Conservation (phyloP, 2,113 vertebrate genomes). For the Bos indicus region DNA sequence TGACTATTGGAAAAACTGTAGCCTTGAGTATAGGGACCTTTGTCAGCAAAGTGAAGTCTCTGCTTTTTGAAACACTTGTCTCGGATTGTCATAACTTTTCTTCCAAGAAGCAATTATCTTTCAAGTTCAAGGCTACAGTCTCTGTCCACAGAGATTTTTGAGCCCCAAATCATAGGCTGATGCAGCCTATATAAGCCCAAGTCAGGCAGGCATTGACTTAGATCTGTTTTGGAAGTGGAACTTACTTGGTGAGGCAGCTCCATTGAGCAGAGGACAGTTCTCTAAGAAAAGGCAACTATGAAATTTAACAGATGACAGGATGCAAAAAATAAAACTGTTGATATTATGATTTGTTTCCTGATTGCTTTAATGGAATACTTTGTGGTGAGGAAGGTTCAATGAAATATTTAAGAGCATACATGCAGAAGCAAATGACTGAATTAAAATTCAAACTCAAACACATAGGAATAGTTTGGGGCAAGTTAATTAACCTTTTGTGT, state of each 20-base stretch:
- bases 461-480: not conserved
- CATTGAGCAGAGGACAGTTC: not conserved
- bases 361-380: not conserved
- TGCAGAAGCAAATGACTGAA: not conserved
- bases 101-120: not conserved
- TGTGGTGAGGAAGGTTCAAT: not conserved
- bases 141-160: not conserved
- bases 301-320: not conserved
- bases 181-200: not conserved
- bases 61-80: not conserved
- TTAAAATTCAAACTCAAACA: not conserved
- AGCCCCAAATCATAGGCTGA: not conserved
- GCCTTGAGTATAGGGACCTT: not conserved
- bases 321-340: not conserved
- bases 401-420: not conserved
- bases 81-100: not conserved
- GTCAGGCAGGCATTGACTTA: not conserved
- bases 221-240: not conserved
- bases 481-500: conserved; percentile 17
- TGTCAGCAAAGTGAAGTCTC: not conserved
- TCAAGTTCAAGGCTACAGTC: not conserved
- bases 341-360: not conserved
- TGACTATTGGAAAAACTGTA: not conserved
- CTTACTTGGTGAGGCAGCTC: not conserved
- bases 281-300: not conserved